Evolutionary conservation across 2,113 vertebrate genomes (phyloP), one percentile per base, ranked within the genome.

Genomic region (Lutjanus erythropterus): DNA sequence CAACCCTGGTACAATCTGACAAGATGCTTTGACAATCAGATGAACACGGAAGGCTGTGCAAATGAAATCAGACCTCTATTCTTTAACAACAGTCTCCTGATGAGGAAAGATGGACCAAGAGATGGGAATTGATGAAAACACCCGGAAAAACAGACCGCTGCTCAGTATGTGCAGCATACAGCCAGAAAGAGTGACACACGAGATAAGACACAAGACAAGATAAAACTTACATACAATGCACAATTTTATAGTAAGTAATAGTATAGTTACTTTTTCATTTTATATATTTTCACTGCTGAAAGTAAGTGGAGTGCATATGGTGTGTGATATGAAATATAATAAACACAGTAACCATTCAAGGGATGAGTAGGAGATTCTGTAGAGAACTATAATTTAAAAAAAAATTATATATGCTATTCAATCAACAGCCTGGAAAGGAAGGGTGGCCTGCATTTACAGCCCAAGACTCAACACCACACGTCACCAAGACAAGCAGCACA

Each of bases 1-100:
- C 35, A 61, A 62, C 42, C 35, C 50, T 41, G 19, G 9, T 39
- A 49, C 65, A 79, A 75, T 71, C 18, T 39, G 41, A 72, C 23
- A 71, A 75, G 49, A 65, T 0, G 2, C 55, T 71, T 44, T 68
- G 69, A 85, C 85, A 79, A 90, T 74, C 65, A 85, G 71, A 88
- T 85, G 86, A 90, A 94, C 37, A 80, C 16, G 58, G 29, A 47
- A 67, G 58, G 69, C 27, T 49, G 71, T 61, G 62, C 75, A 81
- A 86, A 89, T 81, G 27, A 86, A 91, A 92, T 91, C 78, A 90
- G 69, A 61, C 56, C n/a, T 73, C 69, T 87, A 75, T 89, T 92
- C 87, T 87, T 83, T 66, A 85, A 84, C 69, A 41, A 39, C 23
- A 66, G 39, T 72, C 65, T 79, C 53, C 47, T 79, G 84, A 90